Base-by-base conservation (phyloP, 2,888 invertebrate species). In the Galerucella calmariensis region DNA sequence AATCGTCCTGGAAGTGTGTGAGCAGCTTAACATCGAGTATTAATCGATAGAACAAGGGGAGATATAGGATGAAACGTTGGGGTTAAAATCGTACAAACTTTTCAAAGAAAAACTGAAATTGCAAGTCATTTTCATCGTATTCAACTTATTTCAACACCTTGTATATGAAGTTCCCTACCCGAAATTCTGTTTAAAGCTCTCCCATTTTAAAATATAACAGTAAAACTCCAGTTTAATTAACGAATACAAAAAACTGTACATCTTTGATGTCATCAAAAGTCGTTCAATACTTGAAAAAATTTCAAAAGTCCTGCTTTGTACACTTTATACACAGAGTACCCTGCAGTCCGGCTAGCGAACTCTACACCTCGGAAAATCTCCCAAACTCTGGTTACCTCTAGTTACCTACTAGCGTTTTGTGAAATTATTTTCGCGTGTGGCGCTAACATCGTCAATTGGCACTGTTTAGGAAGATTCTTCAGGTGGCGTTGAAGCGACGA, bases 281-380 rank as follows among this genome's bases (percentile, higher is more conserved):
- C 69, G 69, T 77, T 66, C 66, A 71, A 77, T 68, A 53, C 24
- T 16, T 59, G 20, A 10, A 20, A 44, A 53, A 44, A 56, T 69
- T 69, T 69, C 27, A 71, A 75, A 69, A n/a, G 56, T 73, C 63
- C 72, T 72, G 62, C 66, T 65, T 41, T 67, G 14, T 78, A 83
- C 83, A 71, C 84, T 84, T 79, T 83, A 83, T 83, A 79, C 82
- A 85, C 83, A 83, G 77, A 75, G 82, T 85, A 86, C 85, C 85
- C 85, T 86, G 86, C 83, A 84, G 80, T 78, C 83, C 76, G 73
- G 75, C 69, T 65, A 62, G 62, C 75, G 70, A 75, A 67, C 35
- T 56, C 53, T n/a, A 35, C 35, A 20, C 9, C 35, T 67, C 53
- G 67, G 41, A 16, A 27, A 53, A 62, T 61, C 62, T n/a, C n/a